These are phyloP conservation scores for Hyaena hyaena DNA, from an alignment of 2,113 vertebrate genomes.

Conservation along the genomic window DNA sequence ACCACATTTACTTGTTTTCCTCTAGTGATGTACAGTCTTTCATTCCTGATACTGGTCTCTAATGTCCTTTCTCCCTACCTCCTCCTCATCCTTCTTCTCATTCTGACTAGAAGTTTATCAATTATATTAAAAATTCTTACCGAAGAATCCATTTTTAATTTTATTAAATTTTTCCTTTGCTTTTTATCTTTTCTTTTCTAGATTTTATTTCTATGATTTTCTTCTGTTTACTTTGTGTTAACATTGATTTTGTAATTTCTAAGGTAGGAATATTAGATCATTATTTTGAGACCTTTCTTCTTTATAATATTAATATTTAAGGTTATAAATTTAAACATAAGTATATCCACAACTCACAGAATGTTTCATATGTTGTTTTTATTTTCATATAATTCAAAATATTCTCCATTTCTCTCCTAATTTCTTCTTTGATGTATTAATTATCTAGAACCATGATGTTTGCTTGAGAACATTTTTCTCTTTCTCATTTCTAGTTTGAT, in stretches of 20 bases:
- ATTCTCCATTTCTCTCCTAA: neutral
- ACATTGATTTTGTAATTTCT: neutral
- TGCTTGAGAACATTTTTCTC: neutral
- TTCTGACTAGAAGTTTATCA: neutral
- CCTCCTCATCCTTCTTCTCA: neutral
- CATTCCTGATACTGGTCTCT: neutral
- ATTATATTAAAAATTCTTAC: neutral
- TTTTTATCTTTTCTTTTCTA: neutral
- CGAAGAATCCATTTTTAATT: neutral
- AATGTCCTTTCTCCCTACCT: neutral
- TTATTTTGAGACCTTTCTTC: neutral
- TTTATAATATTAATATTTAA: neutral
- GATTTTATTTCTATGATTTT: neutral
- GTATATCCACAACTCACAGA: neutral
- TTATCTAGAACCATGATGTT: neutral
- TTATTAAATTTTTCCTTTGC: neutral
- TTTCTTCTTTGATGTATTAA: neutral
- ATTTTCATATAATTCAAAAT: neutral
- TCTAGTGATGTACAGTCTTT: neutral
- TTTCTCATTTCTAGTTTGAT: neutral
- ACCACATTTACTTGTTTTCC: neutral
- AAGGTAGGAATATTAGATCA: neutral
- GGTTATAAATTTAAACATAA: neutral
- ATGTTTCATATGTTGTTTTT: neutral
- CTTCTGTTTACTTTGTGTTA: neutral